phyloP scores from a whole-genome alignment of 2,797 vertebrate species.

The Pseudochromis fuscus region DNA sequence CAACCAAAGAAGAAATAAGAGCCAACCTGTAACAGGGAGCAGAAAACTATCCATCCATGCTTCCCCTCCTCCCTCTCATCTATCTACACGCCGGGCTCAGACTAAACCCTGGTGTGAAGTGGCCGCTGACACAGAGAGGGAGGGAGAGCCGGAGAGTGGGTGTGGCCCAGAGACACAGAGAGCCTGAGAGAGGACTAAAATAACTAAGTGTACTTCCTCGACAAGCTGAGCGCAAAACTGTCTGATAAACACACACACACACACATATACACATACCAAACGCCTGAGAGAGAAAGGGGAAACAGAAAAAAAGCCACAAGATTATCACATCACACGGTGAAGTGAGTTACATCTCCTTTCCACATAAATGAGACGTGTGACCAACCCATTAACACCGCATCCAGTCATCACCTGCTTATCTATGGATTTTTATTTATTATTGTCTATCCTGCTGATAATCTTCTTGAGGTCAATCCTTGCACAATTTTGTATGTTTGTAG shows the following conservation, averaged over 20 bases:
- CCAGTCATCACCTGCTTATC: too few species aligned
- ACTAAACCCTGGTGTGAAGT: constrained; percentile 18
- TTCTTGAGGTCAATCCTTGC: too few species aligned
- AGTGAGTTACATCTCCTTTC: background rate
- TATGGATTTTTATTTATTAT: too few species aligned
- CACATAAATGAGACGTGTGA: too few species aligned
- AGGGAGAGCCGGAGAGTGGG: constrained; percentile 14
- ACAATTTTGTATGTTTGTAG: too few species aligned
- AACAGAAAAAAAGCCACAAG: background rate
- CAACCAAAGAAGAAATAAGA: constrained; percentile 27
- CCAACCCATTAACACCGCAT: too few species aligned
- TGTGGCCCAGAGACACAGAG: constrained; percentile 23
- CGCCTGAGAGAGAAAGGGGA: constrained; percentile 11
- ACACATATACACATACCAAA: constrained; percentile 15
- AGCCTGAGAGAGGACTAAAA: constrained; percentile 58
- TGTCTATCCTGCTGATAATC: too few species aligned
- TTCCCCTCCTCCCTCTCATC: constrained; percentile 45
- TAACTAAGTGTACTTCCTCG: constrained; percentile 61
- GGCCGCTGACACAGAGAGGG: constrained; percentile 6
- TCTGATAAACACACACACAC: constrained; percentile 34
- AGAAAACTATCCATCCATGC: constrained; percentile 58
- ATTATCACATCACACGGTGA: background rate
- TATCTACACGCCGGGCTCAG: constrained; percentile 19
- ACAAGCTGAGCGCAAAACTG: constrained; percentile 34
- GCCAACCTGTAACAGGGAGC: constrained; percentile 69